phyloP scores from a whole-genome alignment of 2,797 vertebrate species.

The Ceryle rudis region DNA sequence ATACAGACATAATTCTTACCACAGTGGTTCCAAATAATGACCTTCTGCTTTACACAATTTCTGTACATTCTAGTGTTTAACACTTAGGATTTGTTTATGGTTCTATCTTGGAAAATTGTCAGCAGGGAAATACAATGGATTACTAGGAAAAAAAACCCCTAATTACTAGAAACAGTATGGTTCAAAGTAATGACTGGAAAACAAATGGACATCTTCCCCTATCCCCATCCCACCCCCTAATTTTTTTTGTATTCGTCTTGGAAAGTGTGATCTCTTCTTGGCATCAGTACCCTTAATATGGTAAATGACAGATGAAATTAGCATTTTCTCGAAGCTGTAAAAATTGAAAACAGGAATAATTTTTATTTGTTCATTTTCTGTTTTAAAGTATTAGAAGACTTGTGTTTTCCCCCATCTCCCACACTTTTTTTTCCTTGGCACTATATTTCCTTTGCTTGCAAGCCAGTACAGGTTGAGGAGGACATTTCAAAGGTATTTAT shows the following conservation, averaged over 20 bases:
- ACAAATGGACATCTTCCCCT: neutral
- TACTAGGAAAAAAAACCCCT: neutral
- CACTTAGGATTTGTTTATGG: neutral
- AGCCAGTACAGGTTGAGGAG: neutral
- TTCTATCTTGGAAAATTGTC: neutral
- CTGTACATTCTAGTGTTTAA: neutral
- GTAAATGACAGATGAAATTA: neutral
- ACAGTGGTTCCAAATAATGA: neutral
- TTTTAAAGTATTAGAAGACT: neutral
- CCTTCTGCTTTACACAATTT: neutral
- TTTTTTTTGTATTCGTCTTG: neutral
- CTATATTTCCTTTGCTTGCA: neutral
- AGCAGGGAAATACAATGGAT: neutral
- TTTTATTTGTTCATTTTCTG: neutral
- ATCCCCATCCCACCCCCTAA: accelerated
- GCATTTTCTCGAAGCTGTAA: neutral
- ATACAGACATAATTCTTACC: neutral
- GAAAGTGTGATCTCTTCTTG: neutral
- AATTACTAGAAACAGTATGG: neutral
- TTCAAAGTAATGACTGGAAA: neutral
- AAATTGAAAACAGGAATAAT: neutral
- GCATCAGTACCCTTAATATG: neutral
- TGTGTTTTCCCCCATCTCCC: accelerated
- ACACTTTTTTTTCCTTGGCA: neutral
- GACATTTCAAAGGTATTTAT: neutral